phyloP scores from a whole-genome alignment of 1,140 invertebrate genomes.

The Lysiphlebus fabarum region DNA sequence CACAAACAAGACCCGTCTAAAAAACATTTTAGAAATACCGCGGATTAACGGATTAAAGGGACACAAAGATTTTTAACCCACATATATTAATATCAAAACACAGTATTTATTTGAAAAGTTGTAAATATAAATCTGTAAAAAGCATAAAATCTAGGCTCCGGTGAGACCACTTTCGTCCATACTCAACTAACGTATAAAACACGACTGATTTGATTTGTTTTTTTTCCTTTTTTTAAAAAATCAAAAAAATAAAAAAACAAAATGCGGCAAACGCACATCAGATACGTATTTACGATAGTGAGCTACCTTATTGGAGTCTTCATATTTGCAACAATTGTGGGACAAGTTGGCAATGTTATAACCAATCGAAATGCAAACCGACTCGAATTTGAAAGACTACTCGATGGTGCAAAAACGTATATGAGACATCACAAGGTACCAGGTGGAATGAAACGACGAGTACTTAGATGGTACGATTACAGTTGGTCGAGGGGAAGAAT shows the following conservation, averaged over 20 bases:
- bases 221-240: conserved; percentile 36
- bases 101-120: conserved; percentile 17
- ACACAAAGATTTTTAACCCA: too few relatives aligned
- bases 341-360: conserved; percentile 96
- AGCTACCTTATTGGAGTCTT: conserved; percentile 96
- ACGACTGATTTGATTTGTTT: conserved; percentile 42
- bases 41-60: too few relatives aligned
- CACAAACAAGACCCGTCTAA: too few relatives aligned
- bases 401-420: conserved; percentile 94
- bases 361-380: conserved; percentile 96
- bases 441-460: conserved; percentile 87
- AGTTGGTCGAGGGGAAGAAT: conserved; percentile 95
- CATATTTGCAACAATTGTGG: conserved; percentile 97
- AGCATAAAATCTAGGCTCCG: conserved; percentile 48
- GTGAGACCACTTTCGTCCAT: conserved; percentile 49
- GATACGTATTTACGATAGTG: conserved; percentile 94
- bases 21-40: too few relatives aligned
- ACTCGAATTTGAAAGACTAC: conserved; percentile 87
- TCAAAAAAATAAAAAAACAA: too few relatives aligned
- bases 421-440: conserved; percentile 97
- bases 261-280: conserved; percentile 55
- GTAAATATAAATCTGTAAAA: conserved; percentile 23
- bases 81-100: too few relatives aligned
- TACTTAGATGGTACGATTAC: conserved; percentile 95
- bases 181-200: conserved; percentile 32